phyloP scores from a whole-genome alignment of 2,888 invertebrate species.

The Leucoma salicis region DNA sequence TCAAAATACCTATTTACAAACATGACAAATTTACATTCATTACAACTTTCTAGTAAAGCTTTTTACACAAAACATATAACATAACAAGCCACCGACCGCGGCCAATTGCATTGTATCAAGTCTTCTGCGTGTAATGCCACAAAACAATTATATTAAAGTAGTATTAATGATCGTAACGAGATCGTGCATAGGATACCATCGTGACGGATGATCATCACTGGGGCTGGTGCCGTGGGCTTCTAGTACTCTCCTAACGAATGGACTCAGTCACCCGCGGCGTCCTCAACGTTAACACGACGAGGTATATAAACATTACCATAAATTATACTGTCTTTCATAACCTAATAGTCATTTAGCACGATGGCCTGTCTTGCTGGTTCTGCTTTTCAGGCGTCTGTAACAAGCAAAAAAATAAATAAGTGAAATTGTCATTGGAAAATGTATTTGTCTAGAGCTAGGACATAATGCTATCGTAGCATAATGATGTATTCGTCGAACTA shows the following conservation, averaged over 20 bases:
- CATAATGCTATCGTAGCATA: no score
- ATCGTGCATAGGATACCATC: slow-evolving; percentile 79
- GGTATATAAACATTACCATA: slow-evolving; percentile 71
- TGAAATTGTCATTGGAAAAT: slow-evolving; percentile 14
- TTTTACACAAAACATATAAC: slow-evolving; percentile 77
- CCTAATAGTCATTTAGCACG: slow-evolving; percentile 64
- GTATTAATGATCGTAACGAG: slow-evolving; percentile 79
- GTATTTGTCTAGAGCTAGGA: slow-evolving; percentile 29
- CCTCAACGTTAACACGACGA: slow-evolving; percentile 45
- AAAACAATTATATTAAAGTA: slow-evolving; percentile 66
- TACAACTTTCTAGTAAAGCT: slow-evolving; percentile 75
- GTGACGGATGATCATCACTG: slow-evolving; percentile 67
- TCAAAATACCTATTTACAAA: slow-evolving; percentile 74
- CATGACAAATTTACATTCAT: slow-evolving; percentile 62
- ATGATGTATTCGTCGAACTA: slow-evolving; percentile 42
- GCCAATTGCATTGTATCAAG: slow-evolving; percentile 74
- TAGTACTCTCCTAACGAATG: slow-evolving; percentile 19
- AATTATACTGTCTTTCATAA: slow-evolving; percentile 65
- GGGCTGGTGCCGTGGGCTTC: slow-evolving; percentile 49
- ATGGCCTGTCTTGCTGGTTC: slow-evolving; percentile 83
- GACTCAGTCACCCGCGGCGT: slow-evolving; percentile 40
- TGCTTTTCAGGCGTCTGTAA: slow-evolving; percentile 86
- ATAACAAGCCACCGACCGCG: slow-evolving; percentile 58
- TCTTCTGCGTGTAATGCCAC: slow-evolving; percentile 77
- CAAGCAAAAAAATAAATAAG: slow-evolving; percentile 60